Conservation (phyloP, 1,140 invertebrate species). For the Drosophila kepulauana region DNA sequence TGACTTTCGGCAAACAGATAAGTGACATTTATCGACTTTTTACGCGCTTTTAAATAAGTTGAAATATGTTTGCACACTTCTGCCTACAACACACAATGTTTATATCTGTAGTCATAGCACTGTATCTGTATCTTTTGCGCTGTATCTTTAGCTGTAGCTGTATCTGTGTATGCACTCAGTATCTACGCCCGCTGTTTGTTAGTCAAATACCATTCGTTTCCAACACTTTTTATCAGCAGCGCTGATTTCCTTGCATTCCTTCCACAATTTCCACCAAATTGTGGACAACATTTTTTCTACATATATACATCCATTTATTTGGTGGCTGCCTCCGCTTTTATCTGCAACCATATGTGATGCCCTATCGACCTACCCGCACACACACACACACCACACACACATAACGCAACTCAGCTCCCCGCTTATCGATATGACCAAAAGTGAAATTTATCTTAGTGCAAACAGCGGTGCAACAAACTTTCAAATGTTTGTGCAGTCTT, state of each 20-base stretch:
- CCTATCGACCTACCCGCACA: constrained; percentile 55
- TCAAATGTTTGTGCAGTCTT: constrained; percentile 74
- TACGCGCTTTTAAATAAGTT: constrained; percentile 81
- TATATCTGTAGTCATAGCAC: constrained; percentile 40
- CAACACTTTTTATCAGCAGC: constrained; percentile 67
- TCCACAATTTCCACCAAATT: constrained; percentile 24
- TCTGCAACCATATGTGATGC: constrained; percentile 62
- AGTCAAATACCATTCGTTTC: constrained; percentile 54
- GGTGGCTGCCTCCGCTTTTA: constrained; percentile 51
- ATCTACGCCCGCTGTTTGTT: constrained; percentile 52
- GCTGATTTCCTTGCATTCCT: constrained; percentile 50
- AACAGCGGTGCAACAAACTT: constrained; percentile 69
- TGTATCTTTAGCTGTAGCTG: constrained; percentile 12
- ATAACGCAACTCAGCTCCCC: constrained; percentile 16
- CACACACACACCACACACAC: background rate
- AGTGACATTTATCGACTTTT: constrained; percentile 82
- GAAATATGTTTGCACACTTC: constrained; percentile 76
- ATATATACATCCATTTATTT: constrained; percentile 18
- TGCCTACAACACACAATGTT: constrained; percentile 50
- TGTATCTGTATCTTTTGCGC: constrained; percentile 22
- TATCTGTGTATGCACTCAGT: constrained; percentile 27
- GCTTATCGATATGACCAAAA: constrained; percentile 54
- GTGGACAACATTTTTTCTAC: constrained; percentile 15
- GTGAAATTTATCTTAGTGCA: constrained; percentile 69
- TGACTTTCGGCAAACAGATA: constrained; percentile 74